Percentiles rank a stretch among this genome's conserved stretches.
These are phyloP conservation scores for Epirrhoe alternata DNA, from an alignment of 2,888 invertebrate species.

Conservation along the genomic window DNA sequence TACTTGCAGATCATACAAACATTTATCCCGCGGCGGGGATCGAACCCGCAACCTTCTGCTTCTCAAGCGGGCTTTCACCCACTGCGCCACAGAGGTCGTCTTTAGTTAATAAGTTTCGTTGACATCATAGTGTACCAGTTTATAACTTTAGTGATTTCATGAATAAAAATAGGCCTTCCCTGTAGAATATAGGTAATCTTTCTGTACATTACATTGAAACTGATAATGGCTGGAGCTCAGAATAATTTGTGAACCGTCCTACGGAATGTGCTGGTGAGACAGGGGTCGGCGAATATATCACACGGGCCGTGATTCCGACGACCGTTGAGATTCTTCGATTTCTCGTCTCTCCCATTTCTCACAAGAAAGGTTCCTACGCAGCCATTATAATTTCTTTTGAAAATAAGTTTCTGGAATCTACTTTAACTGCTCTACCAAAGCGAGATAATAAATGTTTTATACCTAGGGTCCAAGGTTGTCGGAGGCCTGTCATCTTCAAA, in stretches of 20 bases:
- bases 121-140: too few relatives aligned
- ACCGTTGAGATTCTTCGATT: slow-evolving; percentile 33
- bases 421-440: slow-evolving; percentile 1
- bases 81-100: too few relatives aligned
- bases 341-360: slow-evolving; percentile 31
- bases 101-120: too few relatives aligned
- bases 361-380: slow-evolving; percentile 22
- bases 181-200: neutral
- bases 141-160: too few relatives aligned
- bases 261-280: slow-evolving; percentile 27
- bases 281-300: slow-evolving; percentile 36
- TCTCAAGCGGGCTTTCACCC: too few relatives aligned
- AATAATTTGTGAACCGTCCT: slow-evolving; percentile 20
- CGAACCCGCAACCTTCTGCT: too few relatives aligned
- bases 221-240: slow-evolving; percentile 11
- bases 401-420: slow-evolving; percentile 7
- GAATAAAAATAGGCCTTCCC: too few relatives aligned
- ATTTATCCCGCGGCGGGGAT: too few relatives aligned
- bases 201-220: slow-evolving; percentile 2
- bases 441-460: neutral
- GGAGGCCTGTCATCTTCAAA: neutral
- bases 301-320: slow-evolving; percentile 30
- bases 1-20: too few relatives aligned
- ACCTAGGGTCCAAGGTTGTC: neutral
- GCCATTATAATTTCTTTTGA: slow-evolving; percentile 14